These are phyloP conservation scores for Habrosyne pyritoides DNA, from an alignment of 2,888 invertebrate species.

Conservation along the genomic window DNA sequence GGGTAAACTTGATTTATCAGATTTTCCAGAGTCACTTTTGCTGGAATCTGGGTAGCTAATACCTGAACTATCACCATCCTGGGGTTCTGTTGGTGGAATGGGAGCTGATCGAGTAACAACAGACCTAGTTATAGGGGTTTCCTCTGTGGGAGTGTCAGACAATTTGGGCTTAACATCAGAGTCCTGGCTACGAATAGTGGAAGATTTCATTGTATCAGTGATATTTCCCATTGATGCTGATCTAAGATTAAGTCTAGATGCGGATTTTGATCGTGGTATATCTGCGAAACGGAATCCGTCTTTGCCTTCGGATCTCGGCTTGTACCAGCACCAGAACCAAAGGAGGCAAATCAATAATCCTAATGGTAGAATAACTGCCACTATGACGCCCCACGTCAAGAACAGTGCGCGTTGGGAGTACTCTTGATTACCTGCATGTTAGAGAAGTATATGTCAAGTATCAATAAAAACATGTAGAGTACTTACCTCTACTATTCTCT, in stretches of 20 bases:
- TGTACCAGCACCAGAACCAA: slow-evolving; percentile 86
- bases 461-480: neutral
- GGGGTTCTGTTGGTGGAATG: slow-evolving; percentile 50
- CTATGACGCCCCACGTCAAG: slow-evolving; percentile 88
- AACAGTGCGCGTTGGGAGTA: slow-evolving; percentile 89
- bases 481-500: too few species aligned
- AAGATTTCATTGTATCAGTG: slow-evolving; percentile 77
- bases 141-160: slow-evolving; percentile 68
- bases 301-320: slow-evolving; percentile 83
- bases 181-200: slow-evolving; percentile 63
- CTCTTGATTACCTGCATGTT: slow-evolving; percentile 84
- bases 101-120: slow-evolving; percentile 61
- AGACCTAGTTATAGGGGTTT: slow-evolving; percentile 51
- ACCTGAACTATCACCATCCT: slow-evolving; percentile 77
- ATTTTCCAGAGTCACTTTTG: slow-evolving; percentile 77
- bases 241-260: slow-evolving; percentile 83
- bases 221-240: slow-evolving; percentile 80
- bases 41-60: slow-evolving; percentile 81
- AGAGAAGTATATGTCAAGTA: slow-evolving; percentile 37
- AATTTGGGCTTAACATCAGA: slow-evolving; percentile 65
- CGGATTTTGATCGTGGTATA: slow-evolving; percentile 83
- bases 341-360: slow-evolving; percentile 84
- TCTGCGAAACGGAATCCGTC: slow-evolving; percentile 82
- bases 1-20: slow-evolving; percentile 68
- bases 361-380: slow-evolving; percentile 88